Percentiles rank a stretch among this genome's conserved stretches.
Conservation (phyloP, 2,888 invertebrate species). For the Diogma glabrata region DNA sequence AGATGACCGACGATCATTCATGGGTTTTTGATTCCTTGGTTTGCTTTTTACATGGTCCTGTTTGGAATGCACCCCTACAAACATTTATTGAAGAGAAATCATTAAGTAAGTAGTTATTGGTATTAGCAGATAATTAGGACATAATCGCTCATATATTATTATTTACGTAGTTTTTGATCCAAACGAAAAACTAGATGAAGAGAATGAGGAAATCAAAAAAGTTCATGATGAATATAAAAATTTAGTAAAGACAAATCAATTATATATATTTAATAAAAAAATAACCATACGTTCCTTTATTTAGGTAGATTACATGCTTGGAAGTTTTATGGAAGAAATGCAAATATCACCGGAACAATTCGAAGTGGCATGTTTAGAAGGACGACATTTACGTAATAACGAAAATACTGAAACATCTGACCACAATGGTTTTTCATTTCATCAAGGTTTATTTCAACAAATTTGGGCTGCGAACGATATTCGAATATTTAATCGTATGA, state of each 20-base stretch:
- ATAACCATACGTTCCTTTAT: constrained; percentile 2
- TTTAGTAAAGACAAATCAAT: no score
- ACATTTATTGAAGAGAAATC: constrained; percentile 91
- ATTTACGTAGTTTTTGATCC: constrained; percentile 74
- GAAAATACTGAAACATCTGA: constrained; percentile 37
- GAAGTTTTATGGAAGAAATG: constrained; percentile 87
- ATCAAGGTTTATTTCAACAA: constrained; percentile 48
- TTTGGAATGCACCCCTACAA: constrained; percentile 84
- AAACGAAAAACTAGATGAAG: constrained; percentile 47
- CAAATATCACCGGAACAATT: constrained; percentile 81
- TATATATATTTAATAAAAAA: no score
- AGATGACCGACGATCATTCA: constrained; percentile 51
- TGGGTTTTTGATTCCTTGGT: constrained; percentile 91
- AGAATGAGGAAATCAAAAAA: constrained; percentile 58
- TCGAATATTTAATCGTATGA: constrained; percentile 79
- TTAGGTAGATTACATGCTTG: constrained; percentile 81
- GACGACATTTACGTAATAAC: constrained; percentile 33
- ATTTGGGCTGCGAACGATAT: constrained; percentile 92
- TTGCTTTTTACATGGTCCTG: constrained; percentile 80
- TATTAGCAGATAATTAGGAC: constrained; percentile 6
- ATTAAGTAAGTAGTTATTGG: constrained; percentile 50
- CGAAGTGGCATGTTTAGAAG: constrained; percentile 59
- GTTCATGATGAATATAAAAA: constrained; percentile 80
- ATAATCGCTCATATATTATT: constrained; percentile 4
- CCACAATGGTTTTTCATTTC: constrained; percentile 44